These are phyloP conservation scores for Ptyas mucosa DNA, from an alignment of 2,113 vertebrate genomes.

Conservation along the genomic window DNA sequence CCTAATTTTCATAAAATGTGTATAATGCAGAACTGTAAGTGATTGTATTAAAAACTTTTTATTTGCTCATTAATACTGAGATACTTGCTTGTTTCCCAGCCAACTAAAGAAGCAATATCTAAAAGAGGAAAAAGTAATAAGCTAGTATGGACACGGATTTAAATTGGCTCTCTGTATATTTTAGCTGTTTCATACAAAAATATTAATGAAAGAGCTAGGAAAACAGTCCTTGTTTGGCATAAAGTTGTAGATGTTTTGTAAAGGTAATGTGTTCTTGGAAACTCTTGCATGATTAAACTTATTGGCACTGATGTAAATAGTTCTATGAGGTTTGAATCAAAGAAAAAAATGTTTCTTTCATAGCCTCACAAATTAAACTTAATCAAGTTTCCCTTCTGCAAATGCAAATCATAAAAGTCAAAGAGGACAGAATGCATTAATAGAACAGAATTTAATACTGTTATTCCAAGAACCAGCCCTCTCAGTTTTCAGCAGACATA, in stretches of 20 bases:
- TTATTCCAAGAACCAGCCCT: neutral
- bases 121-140: neutral
- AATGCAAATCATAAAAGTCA: conserved; percentile 42
- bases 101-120: neutral
- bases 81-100: neutral
- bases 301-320: neutral
- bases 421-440: conserved; percentile 26
- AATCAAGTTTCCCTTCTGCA: conserved; percentile 48
- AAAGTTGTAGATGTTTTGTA: neutral
- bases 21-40: neutral
- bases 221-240: neutral
- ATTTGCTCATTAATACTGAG: neutral
- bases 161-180: neutral
- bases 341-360: conserved; percentile 38
- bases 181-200: neutral
- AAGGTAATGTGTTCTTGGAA: neutral
- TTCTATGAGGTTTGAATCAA: conserved; percentile 17
- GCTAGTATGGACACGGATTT: neutral
- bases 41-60: neutral
- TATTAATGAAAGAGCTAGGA: neutral
- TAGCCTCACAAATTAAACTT: conserved; percentile 40
- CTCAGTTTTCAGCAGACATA: conserved; percentile 14
- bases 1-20: neutral
- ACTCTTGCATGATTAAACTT: neutral
- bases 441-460: conserved; percentile 18